Evolutionary conservation across 2,113 vertebrate genomes (phyloP).

Genomic region (Crotalus horridus): DNA sequence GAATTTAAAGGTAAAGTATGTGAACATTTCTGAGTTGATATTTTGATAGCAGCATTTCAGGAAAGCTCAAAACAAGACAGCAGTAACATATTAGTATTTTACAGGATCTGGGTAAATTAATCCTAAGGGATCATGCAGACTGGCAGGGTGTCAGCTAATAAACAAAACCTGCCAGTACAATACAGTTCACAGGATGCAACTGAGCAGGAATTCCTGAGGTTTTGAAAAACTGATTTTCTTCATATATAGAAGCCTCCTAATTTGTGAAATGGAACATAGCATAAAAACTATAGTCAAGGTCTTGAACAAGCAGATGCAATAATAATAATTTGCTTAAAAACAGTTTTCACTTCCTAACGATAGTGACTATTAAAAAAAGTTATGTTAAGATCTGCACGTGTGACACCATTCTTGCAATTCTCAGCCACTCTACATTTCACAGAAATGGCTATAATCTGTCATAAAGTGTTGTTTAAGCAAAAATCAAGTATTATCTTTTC

Average conservation of each 20-base stretch:
- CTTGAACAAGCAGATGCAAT: not conserved
- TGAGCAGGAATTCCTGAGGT: not conserved
- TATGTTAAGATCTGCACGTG: not conserved
- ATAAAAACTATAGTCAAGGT: not conserved
- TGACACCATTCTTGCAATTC: not conserved
- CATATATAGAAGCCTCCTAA: not conserved
- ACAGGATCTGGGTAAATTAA: constrained; percentile 24
- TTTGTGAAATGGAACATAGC: not conserved
- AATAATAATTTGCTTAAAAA: not conserved
- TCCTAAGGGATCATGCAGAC: not conserved
- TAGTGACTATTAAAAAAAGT: not conserved
- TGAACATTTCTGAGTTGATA: not conserved
- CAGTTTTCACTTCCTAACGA: not conserved
- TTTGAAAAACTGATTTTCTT: not conserved
- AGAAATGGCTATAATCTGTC: not conserved
- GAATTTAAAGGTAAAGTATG: not conserved
- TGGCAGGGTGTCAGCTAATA: constrained; percentile 3
- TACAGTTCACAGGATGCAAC: not conserved
- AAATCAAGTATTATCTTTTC: not conserved
- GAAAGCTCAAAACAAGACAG: not conserved
- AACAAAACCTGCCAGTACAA: not conserved
- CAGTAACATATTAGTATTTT: constrained; percentile 6
- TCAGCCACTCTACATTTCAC: not conserved
- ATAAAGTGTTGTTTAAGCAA: not conserved
- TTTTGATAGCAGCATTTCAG: not conserved